Conservation (phyloP, 2,113 vertebrate species). For the Capra hircus region DNA sequence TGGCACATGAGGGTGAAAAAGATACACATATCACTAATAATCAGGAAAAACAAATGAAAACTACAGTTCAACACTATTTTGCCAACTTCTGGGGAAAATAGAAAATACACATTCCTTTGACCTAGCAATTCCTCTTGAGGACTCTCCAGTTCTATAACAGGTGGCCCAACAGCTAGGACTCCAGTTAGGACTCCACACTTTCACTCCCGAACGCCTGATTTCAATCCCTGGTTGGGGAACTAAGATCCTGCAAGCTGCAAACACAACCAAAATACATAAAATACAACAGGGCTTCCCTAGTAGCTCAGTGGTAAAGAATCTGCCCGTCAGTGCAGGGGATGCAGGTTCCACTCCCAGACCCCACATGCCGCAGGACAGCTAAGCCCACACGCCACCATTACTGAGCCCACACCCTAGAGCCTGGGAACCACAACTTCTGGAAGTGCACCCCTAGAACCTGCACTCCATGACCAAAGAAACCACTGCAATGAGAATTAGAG, state of each 20-base stretch:
- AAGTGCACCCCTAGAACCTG: background rate
- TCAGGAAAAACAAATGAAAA: background rate
- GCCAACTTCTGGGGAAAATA: background rate
- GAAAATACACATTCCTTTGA: background rate
- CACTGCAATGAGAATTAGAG: background rate
- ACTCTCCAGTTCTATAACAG: background rate
- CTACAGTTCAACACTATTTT: background rate
- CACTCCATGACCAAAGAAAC: background rate
- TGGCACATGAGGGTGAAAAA: background rate
- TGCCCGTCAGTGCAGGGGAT: background rate
- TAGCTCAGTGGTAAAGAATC: background rate
- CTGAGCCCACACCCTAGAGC: background rate
- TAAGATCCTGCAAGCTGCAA: background rate
- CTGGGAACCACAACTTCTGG: background rate
- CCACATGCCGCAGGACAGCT: background rate
- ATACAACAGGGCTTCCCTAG: background rate
- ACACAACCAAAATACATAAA: background rate
- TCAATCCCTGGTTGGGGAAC: background rate
- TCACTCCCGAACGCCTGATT: background rate
- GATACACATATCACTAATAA: background rate
- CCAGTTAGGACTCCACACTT: background rate
- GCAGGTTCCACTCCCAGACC: background rate
- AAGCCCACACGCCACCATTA: background rate
- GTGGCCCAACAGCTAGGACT: background rate
- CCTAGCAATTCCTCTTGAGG: background rate